These are phyloP conservation scores for Vanessa tameamea DNA, from an alignment of 1,140 invertebrate species.

Conservation along the genomic window DNA sequence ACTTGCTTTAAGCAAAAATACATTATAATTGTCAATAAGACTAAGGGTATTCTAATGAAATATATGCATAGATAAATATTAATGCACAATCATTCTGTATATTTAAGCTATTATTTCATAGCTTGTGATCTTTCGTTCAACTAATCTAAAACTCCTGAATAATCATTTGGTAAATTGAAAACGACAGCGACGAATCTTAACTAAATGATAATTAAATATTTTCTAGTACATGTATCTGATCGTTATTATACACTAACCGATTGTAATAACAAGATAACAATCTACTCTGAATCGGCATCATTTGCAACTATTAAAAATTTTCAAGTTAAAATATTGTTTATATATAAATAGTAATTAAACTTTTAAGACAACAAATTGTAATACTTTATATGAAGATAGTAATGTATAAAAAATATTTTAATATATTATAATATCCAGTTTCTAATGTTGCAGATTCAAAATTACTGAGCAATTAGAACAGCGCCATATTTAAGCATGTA, in stretches of 20 bases:
- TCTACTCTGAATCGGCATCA: slow-evolving; percentile 6
- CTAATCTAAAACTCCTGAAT: too few species aligned
- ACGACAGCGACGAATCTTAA: too few species aligned
- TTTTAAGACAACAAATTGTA: background rate
- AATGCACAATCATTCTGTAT: too few species aligned
- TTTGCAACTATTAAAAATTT: background rate
- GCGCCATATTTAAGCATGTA: background rate
- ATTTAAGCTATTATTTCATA: too few species aligned
- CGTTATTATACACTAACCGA: background rate
- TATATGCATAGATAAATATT: too few species aligned
- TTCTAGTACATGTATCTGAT: background rate
- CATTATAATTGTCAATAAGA: too few species aligned
- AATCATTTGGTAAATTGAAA: too few species aligned
- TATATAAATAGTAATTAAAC: background rate
- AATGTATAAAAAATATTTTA: background rate
- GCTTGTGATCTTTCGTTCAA: too few species aligned
- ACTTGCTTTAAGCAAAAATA: too few species aligned
- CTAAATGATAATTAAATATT: background rate
- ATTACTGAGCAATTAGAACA: background rate
- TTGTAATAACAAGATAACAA: background rate
- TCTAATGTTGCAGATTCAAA: slow-evolving; percentile 15
- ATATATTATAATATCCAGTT: background rate
- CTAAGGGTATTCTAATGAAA: too few species aligned
- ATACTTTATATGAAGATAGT: background rate
- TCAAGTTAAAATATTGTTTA: background rate